Evolutionary conservation across 2,113 vertebrate genomes (phyloP).

Genomic region (Mystacornis crossleyi): DNA sequence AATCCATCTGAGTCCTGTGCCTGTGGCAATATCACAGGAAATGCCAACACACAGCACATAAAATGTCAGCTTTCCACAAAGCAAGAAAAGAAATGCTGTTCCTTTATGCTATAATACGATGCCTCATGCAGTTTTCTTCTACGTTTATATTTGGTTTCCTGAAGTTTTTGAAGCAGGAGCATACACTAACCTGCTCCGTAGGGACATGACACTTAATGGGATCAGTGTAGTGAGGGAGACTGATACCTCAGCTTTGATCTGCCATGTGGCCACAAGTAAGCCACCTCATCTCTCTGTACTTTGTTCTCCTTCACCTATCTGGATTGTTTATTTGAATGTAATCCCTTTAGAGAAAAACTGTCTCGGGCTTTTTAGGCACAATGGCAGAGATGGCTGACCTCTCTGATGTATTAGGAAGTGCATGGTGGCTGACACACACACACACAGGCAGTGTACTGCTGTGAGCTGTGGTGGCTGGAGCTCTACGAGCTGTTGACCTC

Average conservation of each 20-base stretch:
- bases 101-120: background rate
- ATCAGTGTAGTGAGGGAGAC: background rate
- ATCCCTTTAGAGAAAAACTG: background rate
- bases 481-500: background rate
- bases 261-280: background rate
- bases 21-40: constrained; percentile 52
- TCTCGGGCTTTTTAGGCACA: background rate
- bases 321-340: background rate
- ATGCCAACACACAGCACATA: constrained; percentile 40
- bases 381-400: background rate
- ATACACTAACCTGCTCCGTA: background rate
- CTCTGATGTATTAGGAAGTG: background rate
- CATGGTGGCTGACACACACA: background rate
- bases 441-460: background rate
- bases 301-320: background rate
- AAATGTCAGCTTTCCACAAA: constrained; percentile 47
- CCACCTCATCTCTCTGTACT: background rate
- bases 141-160: background rate
- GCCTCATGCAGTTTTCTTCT: background rate
- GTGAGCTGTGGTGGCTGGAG: background rate
- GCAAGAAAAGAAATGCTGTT: constrained; percentile 29
- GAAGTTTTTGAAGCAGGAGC: background rate
- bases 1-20: constrained; percentile 10
- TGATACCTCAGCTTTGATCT: background rate
- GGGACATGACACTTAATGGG: background rate